Evolutionary conservation across 2,113 vertebrate genomes (phyloP).

Genomic region (Xiphophorus hellerii): DNA sequence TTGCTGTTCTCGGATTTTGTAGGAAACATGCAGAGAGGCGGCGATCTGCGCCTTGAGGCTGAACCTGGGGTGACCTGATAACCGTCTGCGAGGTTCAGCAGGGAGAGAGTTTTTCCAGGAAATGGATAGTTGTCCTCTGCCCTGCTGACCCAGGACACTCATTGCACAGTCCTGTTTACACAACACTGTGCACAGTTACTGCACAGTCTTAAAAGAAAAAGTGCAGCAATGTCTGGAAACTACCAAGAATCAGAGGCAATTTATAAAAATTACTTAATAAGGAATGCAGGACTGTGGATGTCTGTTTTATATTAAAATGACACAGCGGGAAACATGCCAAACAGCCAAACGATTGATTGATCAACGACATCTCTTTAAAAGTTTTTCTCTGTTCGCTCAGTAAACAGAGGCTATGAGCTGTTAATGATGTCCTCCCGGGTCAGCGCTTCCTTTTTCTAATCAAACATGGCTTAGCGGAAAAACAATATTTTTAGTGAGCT

Average conservation of each 20-base stretch:
- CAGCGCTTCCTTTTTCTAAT: not conserved
- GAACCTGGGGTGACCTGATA: constrained; percentile 67
- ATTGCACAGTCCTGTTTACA: constrained; percentile 57
- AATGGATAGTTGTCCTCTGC: constrained; percentile 59
- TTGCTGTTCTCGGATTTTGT: not conserved
- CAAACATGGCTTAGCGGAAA: not conserved
- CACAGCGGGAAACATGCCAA: not conserved
- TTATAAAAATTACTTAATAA: constrained; percentile 6
- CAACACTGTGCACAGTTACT: constrained; percentile 36
- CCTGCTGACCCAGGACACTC: constrained; percentile 42
- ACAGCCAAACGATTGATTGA: not conserved
- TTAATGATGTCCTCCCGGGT: not conserved
- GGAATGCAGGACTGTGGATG: constrained; percentile 11
- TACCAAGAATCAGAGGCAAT: constrained; percentile 26
- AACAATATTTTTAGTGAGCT: not conserved
- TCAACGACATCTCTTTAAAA: not conserved
- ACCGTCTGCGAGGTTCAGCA: constrained; percentile 47
- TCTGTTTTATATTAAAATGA: constrained; percentile 1
- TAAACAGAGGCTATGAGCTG: not conserved
- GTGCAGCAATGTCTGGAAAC: constrained; percentile 22
- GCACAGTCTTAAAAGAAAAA: constrained; percentile 43
- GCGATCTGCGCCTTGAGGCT: constrained; percentile 36
- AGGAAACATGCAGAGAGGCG: constrained; percentile 32
- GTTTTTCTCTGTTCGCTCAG: not conserved
- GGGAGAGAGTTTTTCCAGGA: constrained; percentile 47